A percentile compares a stretch with the other conserved stretches of the same genome.
These are phyloP conservation scores for Prionace glauca DNA, from an alignment of 2,797 vertebrate species.

Conservation along the genomic window DNA sequence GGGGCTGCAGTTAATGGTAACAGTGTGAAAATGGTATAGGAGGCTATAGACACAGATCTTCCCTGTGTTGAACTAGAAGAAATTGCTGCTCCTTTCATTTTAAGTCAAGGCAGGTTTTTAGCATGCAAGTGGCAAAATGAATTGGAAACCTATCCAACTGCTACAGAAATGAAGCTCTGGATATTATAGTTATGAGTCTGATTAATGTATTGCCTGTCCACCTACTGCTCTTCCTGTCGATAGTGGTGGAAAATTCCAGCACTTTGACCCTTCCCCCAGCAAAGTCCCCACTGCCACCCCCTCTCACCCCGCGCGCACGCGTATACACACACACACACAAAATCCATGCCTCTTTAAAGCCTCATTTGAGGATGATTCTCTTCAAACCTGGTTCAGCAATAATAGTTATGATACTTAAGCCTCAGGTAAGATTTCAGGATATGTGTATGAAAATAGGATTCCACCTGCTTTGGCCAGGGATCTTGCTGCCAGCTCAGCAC, in stretches of 20 bases:
- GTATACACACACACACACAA: too few relatives aligned
- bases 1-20: too few relatives aligned
- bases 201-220: not conserved
- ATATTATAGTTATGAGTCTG: not conserved
- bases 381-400: not conserved
- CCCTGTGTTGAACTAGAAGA: not conserved
- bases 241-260: not conserved
- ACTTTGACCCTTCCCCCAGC: not conserved
- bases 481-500: not conserved
- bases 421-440: not conserved
- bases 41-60: not conserved
- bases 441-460: not conserved
- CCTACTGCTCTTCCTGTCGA: not conserved
- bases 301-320: too few relatives aligned
- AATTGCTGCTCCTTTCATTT: not conserved
- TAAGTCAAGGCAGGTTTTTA: not conserved
- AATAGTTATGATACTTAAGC: not conserved
- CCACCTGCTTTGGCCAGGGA: not conserved
- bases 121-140: not conserved
- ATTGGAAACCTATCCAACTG: not conserved
- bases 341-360: not conserved
- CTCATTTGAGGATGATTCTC: not conserved
- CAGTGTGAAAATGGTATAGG: not conserved
- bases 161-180: not conserved
- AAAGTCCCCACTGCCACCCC: too few relatives aligned